phyloP scores from a whole-genome alignment of 2,797 vertebrate genomes.

The Eurystomus glaucurus region DNA sequence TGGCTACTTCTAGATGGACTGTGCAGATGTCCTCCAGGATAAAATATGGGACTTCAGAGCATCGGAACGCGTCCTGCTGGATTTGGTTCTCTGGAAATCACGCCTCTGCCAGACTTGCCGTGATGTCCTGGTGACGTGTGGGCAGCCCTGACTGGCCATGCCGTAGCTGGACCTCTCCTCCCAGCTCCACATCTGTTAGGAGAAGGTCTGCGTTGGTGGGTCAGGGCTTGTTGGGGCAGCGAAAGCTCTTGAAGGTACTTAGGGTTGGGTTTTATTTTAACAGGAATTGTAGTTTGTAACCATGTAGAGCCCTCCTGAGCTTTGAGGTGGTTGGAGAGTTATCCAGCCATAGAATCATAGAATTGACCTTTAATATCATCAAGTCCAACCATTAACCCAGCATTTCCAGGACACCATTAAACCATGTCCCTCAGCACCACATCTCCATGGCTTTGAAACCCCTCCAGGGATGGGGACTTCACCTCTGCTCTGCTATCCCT shows the following conservation, averaged over 20 bases:
- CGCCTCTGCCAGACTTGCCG: not conserved
- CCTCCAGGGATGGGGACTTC: not conserved
- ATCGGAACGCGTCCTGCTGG: too few species aligned
- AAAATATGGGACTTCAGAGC: fast-evolving
- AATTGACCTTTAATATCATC: too few species aligned
- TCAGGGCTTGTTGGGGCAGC: not conserved
- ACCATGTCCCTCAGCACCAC: not conserved
- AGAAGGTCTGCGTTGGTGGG: not conserved
- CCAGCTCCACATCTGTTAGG: not conserved
- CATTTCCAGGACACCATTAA: too few species aligned
- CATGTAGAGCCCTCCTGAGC: fast-evolving
- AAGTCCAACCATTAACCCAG: too few species aligned
- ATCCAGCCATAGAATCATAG: too few species aligned
- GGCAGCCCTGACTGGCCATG: not conserved
- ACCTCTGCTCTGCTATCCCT: fast-evolving
- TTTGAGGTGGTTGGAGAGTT: fast-evolving
- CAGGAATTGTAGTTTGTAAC: fast-evolving
- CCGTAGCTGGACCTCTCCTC: not conserved
- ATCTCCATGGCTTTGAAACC: not conserved
- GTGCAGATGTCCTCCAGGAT: not conserved
- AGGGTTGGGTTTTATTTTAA: not conserved
- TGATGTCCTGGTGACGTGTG: fast-evolving
- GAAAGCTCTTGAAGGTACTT: not conserved
- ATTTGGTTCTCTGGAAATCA: not conserved
- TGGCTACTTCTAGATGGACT: not conserved